Evolutionary conservation across 2,797 vertebrate species (phyloP).

Genomic region (Pangasius macronema): DNA sequence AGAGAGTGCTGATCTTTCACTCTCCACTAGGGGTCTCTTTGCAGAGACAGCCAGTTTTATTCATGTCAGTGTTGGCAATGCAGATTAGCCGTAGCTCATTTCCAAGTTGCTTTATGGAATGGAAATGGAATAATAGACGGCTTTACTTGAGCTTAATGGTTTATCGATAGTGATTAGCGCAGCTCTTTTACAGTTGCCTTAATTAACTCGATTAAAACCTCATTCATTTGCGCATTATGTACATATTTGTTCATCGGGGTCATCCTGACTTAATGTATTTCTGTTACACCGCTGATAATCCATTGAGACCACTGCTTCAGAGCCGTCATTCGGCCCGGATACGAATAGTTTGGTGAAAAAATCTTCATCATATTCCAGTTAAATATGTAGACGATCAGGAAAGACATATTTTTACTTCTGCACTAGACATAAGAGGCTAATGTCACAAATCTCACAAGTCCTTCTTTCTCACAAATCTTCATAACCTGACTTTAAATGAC

Average conservation of each 20-base stretch:
- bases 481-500: no score
- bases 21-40: constrained; percentile 47
- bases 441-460: no score
- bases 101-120: background rate
- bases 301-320: background rate
- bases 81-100: background rate
- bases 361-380: no score
- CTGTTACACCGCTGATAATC: background rate
- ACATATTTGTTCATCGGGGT: background rate
- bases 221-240: background rate
- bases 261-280: background rate
- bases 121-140: background rate
- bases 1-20: constrained; percentile 25
- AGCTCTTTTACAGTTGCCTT: background rate
- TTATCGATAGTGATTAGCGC: constrained; percentile 1
- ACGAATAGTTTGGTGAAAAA: no score
- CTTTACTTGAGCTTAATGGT: background rate
- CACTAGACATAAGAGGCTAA: no score
- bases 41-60: constrained; percentile 18
- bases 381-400: no score
- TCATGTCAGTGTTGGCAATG: background rate
- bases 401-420: no score
- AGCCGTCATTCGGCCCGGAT: background rate
- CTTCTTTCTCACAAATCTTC: no score
- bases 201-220: background rate